Conservation (phyloP, 2,113 vertebrate genomes). For the Tricholaema leucomelas region DNA sequence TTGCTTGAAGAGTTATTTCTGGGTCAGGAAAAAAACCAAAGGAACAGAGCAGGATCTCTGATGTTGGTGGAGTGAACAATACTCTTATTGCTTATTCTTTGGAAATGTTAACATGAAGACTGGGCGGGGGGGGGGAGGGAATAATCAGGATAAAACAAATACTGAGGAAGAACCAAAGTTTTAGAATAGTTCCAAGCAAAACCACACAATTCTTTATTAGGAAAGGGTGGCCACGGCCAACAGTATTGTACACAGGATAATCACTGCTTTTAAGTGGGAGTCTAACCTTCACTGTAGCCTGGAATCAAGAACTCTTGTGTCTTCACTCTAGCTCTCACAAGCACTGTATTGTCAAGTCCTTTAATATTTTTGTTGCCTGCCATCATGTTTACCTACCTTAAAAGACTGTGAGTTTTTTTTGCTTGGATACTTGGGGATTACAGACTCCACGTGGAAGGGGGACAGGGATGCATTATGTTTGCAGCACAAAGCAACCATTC, state of each 20-base stretch:
- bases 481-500: not conserved
- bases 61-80: fast-evolving
- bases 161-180: not conserved
- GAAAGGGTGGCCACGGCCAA: not conserved
- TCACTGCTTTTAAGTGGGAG: not conserved
- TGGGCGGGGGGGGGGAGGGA: not conserved
- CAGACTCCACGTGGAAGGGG: not conserved
- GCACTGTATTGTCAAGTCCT: not conserved
- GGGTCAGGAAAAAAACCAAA: not conserved
- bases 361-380: not conserved
- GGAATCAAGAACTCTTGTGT: not conserved
- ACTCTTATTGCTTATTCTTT: not conserved
- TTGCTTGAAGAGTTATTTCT: not conserved
- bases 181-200: not conserved
- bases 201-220: not conserved
- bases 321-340: not conserved
- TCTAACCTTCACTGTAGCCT: not conserved
- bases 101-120: not conserved
- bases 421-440: not conserved
- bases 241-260: not conserved
- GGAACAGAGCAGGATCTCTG: not conserved
- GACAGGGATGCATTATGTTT: not conserved
- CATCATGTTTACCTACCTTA: not conserved
- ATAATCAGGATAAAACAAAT: not conserved
- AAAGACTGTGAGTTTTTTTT: not conserved